phyloP scores from a whole-genome alignment of 2,888 invertebrate genomes.

The Pollenia griseotomentosa region DNA sequence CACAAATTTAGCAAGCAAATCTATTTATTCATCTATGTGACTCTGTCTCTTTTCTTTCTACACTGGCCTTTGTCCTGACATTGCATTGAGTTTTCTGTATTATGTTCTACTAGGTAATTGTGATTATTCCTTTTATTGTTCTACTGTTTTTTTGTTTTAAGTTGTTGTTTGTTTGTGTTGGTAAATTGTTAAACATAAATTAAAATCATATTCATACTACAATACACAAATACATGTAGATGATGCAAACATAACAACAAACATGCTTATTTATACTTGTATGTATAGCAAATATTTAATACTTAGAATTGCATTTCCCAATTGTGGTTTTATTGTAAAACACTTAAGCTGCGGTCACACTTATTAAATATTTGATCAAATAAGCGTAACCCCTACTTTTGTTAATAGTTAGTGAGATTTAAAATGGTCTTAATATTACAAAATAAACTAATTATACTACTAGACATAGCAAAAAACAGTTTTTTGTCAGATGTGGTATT shows the following conservation, averaged over 20 bases:
- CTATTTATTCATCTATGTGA: not conserved
- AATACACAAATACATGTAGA: not conserved
- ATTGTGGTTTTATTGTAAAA: conserved; percentile 69
- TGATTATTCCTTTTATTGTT: conserved; percentile 20
- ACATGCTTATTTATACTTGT: not conserved
- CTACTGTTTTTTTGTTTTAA: not conserved
- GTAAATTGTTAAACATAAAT: conserved; percentile 62
- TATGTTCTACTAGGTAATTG: conserved; percentile 46
- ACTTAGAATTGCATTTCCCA: conserved; percentile 65
- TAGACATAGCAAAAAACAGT: too few relatives aligned
- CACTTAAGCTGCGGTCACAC: too few relatives aligned
- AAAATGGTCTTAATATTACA: too few relatives aligned
- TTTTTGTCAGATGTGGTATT: too few relatives aligned
- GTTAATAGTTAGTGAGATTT: too few relatives aligned
- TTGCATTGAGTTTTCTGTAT: not conserved
- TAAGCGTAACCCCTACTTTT: too few relatives aligned
- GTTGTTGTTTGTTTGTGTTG: conserved; percentile 33
- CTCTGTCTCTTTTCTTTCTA: not conserved
- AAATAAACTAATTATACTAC: too few relatives aligned
- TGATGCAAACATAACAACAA: not conserved
- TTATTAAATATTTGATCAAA: too few relatives aligned
- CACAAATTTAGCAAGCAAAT: not conserved
- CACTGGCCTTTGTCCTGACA: not conserved
- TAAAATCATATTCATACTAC: conserved; percentile 52
- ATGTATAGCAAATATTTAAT: conserved; percentile 51